Evolutionary conservation across 1,140 invertebrate species (phyloP), one percentile per base, ranked within the genome.

Genomic region (Leptinotarsa texana): DNA sequence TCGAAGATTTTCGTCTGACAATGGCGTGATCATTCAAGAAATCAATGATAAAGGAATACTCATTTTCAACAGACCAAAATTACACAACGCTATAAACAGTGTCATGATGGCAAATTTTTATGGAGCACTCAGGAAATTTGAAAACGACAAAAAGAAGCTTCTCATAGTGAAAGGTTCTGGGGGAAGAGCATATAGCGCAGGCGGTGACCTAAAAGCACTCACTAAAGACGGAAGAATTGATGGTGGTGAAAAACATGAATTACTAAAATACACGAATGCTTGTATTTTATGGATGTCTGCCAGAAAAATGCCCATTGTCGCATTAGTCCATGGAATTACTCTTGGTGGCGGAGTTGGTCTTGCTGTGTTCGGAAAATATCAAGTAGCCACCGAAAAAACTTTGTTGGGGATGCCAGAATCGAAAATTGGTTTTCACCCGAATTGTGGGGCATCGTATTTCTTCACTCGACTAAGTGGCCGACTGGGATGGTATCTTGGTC

Each of bases 401-500:
- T 78, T 99, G n/a, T 97, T 99, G 86, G 97, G 98, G 15, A 99
- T 99, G 98, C 98, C 98, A n/a, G 97, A 99, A 88, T 96, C 95
- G 13, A 92, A 92, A 24, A 97, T 98, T 81, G 95, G 95, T 17
- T 87, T 99, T 15, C 97, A 99, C 83, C 96, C 98, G 11, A 98
- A 99, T 89, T 98, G 99, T 62, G 98, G 98, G 42, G 96, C 92
- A 15, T 91, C 93, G 8, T 93, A 98, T 82, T 97, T 99, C 83
- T 87, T 99, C 51, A 92, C 98, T 11, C 89, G 95, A 77, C 86
- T 99, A 11, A 88, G 90, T 75, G 94, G 93, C 65, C 93, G 95
- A 81, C 87, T 99, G 21, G 98, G 98, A 63, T 84, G 95, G 15
- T 99, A 92, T 84, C 87, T 99, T 66, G 98, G 94, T 18, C 87